A percentile compares a stretch with the other conserved stretches of the same genome.
Evolutionary conservation across 2,888 invertebrate species (phyloP).

Genomic region (Tricholauxania praeusta): DNA sequence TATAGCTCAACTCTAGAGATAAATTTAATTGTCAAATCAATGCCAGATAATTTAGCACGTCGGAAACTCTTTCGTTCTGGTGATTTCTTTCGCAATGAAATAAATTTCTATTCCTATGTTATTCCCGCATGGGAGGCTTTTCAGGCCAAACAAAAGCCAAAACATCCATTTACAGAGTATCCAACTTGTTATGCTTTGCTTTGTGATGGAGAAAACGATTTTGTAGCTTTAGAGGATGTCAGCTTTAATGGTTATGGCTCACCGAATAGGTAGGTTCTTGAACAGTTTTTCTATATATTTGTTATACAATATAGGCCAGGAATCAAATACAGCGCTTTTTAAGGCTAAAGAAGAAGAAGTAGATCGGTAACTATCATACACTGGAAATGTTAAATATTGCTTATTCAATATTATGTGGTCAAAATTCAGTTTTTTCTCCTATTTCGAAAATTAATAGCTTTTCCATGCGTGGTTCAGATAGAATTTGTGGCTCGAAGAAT

Average conservation of each 20-base stretch:
- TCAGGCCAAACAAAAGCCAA: slow-evolving; percentile 54
- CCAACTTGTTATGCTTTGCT: slow-evolving; percentile 69
- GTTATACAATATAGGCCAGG: no score
- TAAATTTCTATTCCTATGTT: slow-evolving; percentile 72
- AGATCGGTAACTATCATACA: no score
- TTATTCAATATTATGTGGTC: no score
- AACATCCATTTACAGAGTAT: slow-evolving; percentile 71
- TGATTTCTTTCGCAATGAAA: slow-evolving; percentile 80
- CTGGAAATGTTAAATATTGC: no score
- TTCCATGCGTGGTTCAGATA: no score
- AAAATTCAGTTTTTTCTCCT: no score
- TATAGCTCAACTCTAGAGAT: slow-evolving; percentile 61
- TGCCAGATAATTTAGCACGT: slow-evolving; percentile 75
- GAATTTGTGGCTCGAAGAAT: no score
- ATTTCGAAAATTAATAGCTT: no score
- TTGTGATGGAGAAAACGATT: slow-evolving; percentile 71
- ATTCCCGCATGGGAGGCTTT: slow-evolving; percentile 63
- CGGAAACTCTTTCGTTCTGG: slow-evolving; percentile 75
- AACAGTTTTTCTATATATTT: no score
- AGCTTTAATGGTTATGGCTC: slow-evolving; percentile 68
- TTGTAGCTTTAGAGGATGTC: slow-evolving; percentile 72
- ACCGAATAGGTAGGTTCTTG: slow-evolving; percentile 60
- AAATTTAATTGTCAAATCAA: slow-evolving; percentile 75
- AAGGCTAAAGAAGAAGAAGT: no score
- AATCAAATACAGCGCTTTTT: no score